Evolutionary conservation across 1,140 invertebrate genomes (phyloP).

Genomic region (Drepana arcuata): DNA sequence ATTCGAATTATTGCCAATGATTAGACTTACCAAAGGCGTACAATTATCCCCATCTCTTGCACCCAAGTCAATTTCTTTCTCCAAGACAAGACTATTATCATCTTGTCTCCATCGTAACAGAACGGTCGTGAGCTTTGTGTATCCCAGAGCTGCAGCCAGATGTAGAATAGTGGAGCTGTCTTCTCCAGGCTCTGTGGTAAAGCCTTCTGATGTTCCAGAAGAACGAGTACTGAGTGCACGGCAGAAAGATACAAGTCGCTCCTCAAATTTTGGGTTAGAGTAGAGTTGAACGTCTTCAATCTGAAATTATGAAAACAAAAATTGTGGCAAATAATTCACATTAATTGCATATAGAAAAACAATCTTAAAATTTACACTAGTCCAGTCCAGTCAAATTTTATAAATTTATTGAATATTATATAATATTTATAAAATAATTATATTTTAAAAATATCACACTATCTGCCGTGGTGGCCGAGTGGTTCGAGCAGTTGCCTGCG

Average conservation of each 20-base stretch:
- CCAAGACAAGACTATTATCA: slow-evolving; percentile 88
- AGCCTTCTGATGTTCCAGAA: slow-evolving; percentile 47
- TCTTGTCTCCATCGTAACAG: slow-evolving; percentile 90
- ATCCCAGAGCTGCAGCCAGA: slow-evolving; percentile 90
- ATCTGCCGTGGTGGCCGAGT: no score
- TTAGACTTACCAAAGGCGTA: slow-evolving; percentile 83
- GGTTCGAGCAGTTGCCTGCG: no score
- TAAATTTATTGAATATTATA: no score
- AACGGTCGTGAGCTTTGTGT: slow-evolving; percentile 84
- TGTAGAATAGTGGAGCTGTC: slow-evolving; percentile 90
- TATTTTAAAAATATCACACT: no score
- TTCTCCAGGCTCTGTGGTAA: slow-evolving; percentile 59
- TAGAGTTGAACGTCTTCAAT: slow-evolving; percentile 77
- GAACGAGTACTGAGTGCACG: slow-evolving; percentile 77
- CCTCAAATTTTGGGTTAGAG: slow-evolving; percentile 83
- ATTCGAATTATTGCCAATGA: no score
- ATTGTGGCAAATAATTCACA: not conserved
- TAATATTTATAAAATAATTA: slow-evolving; percentile 7
- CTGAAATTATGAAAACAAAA: slow-evolving; percentile 37
- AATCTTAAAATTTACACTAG: no score
- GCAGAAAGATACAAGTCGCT: slow-evolving; percentile 86
- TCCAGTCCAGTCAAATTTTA: no score
- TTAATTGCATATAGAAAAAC: no score
- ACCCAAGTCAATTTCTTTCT: slow-evolving; percentile 93
- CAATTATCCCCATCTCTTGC: slow-evolving; percentile 89